Conservation (phyloP, 2,888 invertebrate species). For the Alloplasta piceator region DNA sequence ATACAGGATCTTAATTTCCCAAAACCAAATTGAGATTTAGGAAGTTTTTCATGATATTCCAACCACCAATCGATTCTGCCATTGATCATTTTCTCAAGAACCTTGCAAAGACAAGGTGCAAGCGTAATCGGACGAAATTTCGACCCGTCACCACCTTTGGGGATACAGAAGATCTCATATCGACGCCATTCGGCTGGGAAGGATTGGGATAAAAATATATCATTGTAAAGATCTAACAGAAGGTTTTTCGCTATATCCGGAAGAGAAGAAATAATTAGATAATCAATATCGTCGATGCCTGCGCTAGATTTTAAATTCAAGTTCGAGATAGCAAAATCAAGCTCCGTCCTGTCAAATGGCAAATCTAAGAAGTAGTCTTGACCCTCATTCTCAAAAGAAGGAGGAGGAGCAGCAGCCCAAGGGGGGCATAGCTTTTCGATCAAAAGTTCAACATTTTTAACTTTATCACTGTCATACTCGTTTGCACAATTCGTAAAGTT, state of each 20-base stretch:
- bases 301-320: slow-evolving; percentile 46
- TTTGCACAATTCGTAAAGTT: slow-evolving; percentile 26
- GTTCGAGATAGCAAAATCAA: slow-evolving; percentile 41
- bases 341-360: slow-evolving; percentile 16
- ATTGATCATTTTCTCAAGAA: slow-evolving; percentile 52
- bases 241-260: slow-evolving; percentile 1
- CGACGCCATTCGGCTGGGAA: slow-evolving; percentile 38
- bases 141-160: slow-evolving; percentile 25
- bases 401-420: not conserved
- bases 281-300: slow-evolving; percentile 49
- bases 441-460: not conserved
- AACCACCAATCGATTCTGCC: slow-evolving; percentile 36
- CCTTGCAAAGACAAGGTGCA: slow-evolving; percentile 50
- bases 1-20: too few relatives aligned
- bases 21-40: slow-evolving; percentile 5
- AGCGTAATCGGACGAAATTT: slow-evolving; percentile 51
- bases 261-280: slow-evolving; percentile 32
- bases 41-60: slow-evolving; percentile 25
- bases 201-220: not conserved
- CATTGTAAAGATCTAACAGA: slow-evolving; percentile 41
- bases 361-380: slow-evolving; percentile 32
- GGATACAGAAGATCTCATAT: slow-evolving; percentile 43
- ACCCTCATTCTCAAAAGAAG: slow-evolving; percentile 9
- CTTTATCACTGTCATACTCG: slow-evolving; percentile 28
- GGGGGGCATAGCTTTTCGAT: slow-evolving; percentile 26